Percentiles rank a stretch among this genome's conserved stretches.
Evolutionary conservation across 2,888 invertebrate species (phyloP).

Genomic region (Nymphalis c-album): DNA sequence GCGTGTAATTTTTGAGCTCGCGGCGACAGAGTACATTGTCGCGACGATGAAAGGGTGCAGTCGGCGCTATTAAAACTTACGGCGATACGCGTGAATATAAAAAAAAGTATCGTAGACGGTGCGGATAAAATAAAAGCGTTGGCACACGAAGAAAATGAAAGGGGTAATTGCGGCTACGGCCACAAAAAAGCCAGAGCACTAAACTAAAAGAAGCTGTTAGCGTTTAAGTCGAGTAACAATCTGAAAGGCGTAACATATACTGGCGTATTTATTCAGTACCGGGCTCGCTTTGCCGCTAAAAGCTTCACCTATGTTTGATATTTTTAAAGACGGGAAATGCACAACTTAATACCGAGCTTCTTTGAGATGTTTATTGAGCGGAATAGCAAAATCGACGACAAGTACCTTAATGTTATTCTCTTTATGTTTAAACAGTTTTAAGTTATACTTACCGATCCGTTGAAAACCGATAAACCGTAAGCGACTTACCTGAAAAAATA

Average conservation of each 20-base stretch:
- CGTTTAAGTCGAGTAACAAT: constrained; percentile 57
- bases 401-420: background rate
- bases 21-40: constrained; percentile 46
- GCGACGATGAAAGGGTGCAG: constrained; percentile 56
- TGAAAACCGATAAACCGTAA: background rate
- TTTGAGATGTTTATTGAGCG: constrained; percentile 24
- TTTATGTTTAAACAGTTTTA: background rate
- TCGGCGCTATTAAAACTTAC: constrained; percentile 66
- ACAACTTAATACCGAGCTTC: constrained; percentile 29
- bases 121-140: constrained; percentile 69
- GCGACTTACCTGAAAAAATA: constrained; percentile 39
- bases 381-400: constrained; percentile 3
- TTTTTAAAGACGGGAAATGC: constrained; percentile 34
- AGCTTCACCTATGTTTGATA: constrained; percentile 39
- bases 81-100: constrained; percentile 54
- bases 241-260: constrained; percentile 51
- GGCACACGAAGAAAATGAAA: constrained; percentile 62
- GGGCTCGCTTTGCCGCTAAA: constrained; percentile 36
- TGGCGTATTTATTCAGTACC: constrained; percentile 49
- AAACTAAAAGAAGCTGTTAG: constrained; percentile 69
- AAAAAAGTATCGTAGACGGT: constrained; percentile 57
- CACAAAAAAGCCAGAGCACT: constrained; percentile 64
- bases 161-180: constrained; percentile 70
- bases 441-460: background rate
- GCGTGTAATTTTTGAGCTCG: constrained; percentile 53